Base-by-base conservation (phyloP, 2,888 invertebrate genomes). In the Platycheirus albimanus region DNA sequence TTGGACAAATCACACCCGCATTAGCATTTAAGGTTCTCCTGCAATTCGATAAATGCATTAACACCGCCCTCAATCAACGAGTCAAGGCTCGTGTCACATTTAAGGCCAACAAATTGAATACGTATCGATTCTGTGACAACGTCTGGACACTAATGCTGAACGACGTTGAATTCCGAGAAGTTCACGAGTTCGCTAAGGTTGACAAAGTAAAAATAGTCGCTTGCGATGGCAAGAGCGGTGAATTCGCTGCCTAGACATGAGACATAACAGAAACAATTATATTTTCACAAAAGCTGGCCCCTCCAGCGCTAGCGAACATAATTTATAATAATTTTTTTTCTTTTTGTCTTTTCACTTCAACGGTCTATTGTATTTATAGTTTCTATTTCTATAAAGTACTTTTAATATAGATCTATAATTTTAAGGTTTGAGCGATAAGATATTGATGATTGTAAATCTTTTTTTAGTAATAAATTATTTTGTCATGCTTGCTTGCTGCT, bases 71-170 rank as follows among this genome's bases (percentile, higher is more conserved):
- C 69, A 96, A 98, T 36, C 96, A 94, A 78, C 93, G 94, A 88
- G 98, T 99, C 1, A 98, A 97, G 91, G 97, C 98, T 67, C 94
- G 98, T 88, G 93, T 99, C 84, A 96, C 96, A 54, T 99, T 99
- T 91, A 99, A 98, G 93, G 96, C 96, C 85, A 95, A 95, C 66
- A 96, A 95, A 92, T 90, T 96, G 86, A 96, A 96, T 87, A 96
- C 96, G 0, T 96, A 93, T 93, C 96, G 99, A 88, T 99, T 99
- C 92, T 99, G 99, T 93, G 99, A 99, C 92, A 99, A 99, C 92
- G 99, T 99, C 1, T 99, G 99, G 99, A 99, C 99, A 5, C 98
- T 99, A 89, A 97, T 99, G 94, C 93, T 99, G 87, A 98, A 98
- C 89, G 97, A 99, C 92, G 99, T 99, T 7, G 99, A 99, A 90